Evolutionary conservation across 2,113 vertebrate species (phyloP).

Genomic region (Orthonyx spaldingii): DNA sequence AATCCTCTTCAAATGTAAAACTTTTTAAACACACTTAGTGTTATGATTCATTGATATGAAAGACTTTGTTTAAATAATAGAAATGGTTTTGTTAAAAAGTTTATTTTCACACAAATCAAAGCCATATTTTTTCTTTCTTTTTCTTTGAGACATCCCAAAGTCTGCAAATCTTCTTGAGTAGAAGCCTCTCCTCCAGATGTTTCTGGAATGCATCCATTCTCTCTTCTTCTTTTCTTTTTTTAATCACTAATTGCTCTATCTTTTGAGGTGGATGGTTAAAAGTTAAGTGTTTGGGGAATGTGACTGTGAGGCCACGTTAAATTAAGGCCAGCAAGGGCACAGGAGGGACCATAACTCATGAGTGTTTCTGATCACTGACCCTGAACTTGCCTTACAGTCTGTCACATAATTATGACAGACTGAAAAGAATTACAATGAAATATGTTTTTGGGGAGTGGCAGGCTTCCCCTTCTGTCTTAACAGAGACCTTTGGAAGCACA

Average conservation of each 20-base stretch:
- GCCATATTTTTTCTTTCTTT: constrained; percentile 14
- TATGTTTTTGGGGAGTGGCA: not conserved
- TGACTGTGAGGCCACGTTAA: constrained; percentile 44
- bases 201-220: constrained; percentile 52
- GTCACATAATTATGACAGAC: constrained; percentile 40
- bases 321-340: constrained; percentile 50
- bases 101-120: constrained; percentile 39
- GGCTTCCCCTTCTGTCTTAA: not conserved
- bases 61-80: not conserved
- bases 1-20: not conserved
- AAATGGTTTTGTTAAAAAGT: not conserved
- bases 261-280: constrained; percentile 50
- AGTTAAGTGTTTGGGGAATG: constrained; percentile 58
- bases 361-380: constrained; percentile 63
- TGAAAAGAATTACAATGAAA: constrained; percentile 6
- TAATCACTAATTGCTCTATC: constrained; percentile 42
- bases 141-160: constrained; percentile 32
- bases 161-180: constrained; percentile 28
- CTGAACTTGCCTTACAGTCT: constrained; percentile 50
- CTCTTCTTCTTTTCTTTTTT: not conserved
- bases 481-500: not conserved
- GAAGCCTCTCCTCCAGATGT: constrained; percentile 61
- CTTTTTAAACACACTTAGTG: not conserved
- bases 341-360: constrained; percentile 40
- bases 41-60: not conserved